A percentile compares a stretch with the other conserved stretches of the same genome.
These are phyloP conservation scores for Helostoma temminkii DNA, from an alignment of 2,797 vertebrate species.

Conservation along the genomic window DNA sequence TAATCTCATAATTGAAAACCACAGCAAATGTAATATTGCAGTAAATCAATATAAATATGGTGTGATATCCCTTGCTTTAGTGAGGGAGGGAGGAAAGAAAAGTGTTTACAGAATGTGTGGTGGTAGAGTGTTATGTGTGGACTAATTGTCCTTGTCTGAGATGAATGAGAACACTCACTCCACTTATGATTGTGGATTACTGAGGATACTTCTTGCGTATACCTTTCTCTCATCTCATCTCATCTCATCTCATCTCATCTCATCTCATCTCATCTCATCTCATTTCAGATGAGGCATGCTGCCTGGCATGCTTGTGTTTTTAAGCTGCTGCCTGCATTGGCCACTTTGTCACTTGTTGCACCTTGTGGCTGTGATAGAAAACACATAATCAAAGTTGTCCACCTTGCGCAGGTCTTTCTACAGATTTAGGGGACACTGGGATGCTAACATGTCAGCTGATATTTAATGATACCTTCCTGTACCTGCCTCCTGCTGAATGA, in stretches of 20 bases:
- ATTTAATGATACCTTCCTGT: slow-evolving; percentile 50
- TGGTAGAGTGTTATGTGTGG: slow-evolving; percentile 7
- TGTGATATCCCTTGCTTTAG: neutral
- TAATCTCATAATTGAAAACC: slow-evolving; percentile 47
- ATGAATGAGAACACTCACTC: slow-evolving; percentile 44
- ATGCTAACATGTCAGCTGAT: slow-evolving; percentile 60
- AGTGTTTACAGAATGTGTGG: neutral
- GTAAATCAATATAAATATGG: slow-evolving; percentile 18
- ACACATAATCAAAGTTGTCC: slow-evolving; percentile 71
- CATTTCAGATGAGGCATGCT: too few species aligned
- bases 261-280: slow-evolving; percentile 44
- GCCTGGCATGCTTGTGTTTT: slow-evolving; percentile 48
- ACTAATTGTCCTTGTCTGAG: slow-evolving; percentile 57
- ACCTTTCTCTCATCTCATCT: slow-evolving; percentile 46
- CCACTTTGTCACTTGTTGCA: slow-evolving; percentile 58
- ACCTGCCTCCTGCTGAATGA: slow-evolving; percentile 58
- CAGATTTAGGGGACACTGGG: slow-evolving; percentile 59
- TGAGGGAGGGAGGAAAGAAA: neutral
- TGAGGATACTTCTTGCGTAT: slow-evolving; percentile 48
- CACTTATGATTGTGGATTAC: slow-evolving; percentile 21
- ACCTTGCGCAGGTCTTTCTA: slow-evolving; percentile 32
- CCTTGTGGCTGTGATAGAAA: slow-evolving; percentile 67
- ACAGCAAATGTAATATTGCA: slow-evolving; percentile 37
- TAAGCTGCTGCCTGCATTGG: slow-evolving; percentile 30
- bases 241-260: slow-evolving; percentile 58